Base-by-base conservation (phyloP, 2,797 vertebrate genomes). In the Dipus sagitta region DNA sequence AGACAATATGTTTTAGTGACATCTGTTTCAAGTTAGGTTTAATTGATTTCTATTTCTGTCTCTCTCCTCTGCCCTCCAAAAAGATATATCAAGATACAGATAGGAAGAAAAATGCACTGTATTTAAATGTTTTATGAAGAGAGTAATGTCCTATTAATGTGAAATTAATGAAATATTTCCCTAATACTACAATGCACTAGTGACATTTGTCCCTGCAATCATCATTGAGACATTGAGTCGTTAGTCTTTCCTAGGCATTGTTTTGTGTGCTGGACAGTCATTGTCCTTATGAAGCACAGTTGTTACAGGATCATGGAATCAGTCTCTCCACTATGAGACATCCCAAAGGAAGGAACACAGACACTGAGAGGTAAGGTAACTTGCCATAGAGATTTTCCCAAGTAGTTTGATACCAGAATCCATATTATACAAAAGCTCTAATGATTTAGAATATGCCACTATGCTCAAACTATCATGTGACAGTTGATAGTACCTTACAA, bases 21-120 rank as follows among this genome's bases (percentile, higher is more conserved):
- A 96, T 96, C 92, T 96, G 91, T 93, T 97, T 95, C 82, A 90
- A 86, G 71, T 96, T 97, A 91, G 32, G 24, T 34, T 81, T 93
- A 95, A 96, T 94, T 96, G 60, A 93, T 78, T 81, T 93, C 75
- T 75, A 78, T 92, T 81, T 93, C 6, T 65, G 13, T 74, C 38
- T 87, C 21, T 68, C 21, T 87, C 64, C 4, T 15, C 1, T 3
- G 14, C 2, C 4, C 2, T 1, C 8, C 7, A 14, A 90, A 76
- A 24, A 91, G 75, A 88, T 83, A 60, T 30, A 88, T 75, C 12
- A 84, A 88, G 23, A 64, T 87, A 84, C 8, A 64, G 28, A 70
- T 58, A 28, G 30, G 17, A 64, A 13, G 23, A 26, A 68, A 85
- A 91, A 80, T 54, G 5, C 24, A 54, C 68, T 75, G 30, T 54